Evolutionary conservation across 2,888 invertebrate genomes (phyloP).

Genomic region (Nebria brevicollis): DNA sequence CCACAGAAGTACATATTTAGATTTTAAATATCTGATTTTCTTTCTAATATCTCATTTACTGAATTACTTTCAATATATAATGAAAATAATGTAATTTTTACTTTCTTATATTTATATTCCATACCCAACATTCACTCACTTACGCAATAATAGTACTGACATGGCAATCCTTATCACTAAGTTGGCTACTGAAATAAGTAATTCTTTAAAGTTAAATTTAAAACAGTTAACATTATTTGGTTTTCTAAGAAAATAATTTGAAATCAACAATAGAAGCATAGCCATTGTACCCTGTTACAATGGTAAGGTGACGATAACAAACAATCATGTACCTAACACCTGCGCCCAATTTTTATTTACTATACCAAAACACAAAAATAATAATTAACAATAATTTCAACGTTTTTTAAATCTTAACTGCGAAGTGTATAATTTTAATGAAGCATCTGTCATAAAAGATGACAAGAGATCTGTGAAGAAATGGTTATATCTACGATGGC

Average conservation of each 20-base stretch:
- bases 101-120: too few relatives aligned
- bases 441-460: constrained; percentile 17
- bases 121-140: too few relatives aligned
- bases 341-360: background rate
- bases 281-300: background rate
- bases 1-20: background rate
- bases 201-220: background rate
- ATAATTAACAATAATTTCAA: background rate
- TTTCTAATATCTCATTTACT: too few relatives aligned
- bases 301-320: background rate
- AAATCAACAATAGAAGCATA: background rate
- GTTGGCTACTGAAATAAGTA: too few relatives aligned
- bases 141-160: too few relatives aligned
- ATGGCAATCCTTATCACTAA: too few relatives aligned
- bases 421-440: background rate
- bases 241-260: background rate
- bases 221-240: background rate
- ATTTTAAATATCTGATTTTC: too few relatives aligned
- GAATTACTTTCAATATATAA: too few relatives aligned
- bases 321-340: background rate
- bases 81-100: too few relatives aligned
- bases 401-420: background rate
- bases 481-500: constrained; percentile 25
- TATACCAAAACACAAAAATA: background rate
- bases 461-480: constrained; percentile 17